Percentiles rank a stretch among this genome's conserved stretches.
Conservation (phyloP, 2,797 vertebrate species). For the Margarornis squamiger region DNA sequence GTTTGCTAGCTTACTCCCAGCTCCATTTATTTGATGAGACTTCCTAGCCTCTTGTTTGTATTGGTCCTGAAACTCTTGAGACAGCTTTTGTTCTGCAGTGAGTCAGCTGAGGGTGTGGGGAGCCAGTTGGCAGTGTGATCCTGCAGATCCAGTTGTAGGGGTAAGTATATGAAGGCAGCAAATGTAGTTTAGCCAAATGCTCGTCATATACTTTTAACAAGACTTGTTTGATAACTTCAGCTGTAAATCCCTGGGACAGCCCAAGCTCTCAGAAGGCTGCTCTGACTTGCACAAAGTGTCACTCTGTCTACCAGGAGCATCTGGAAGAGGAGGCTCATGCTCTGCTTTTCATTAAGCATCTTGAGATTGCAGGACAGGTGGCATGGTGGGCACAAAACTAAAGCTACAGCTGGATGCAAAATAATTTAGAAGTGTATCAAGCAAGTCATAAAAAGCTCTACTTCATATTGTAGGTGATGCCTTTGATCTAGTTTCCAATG, state of each 20-base stretch:
- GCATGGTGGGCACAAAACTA: not conserved
- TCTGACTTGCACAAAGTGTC: not conserved
- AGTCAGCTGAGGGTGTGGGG: fast-evolving
- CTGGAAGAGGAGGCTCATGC: not conserved
- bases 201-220: not conserved
- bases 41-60: not conserved
- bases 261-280: not conserved
- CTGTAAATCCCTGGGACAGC: not conserved
- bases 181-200: not conserved
- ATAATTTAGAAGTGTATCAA: not conserved
- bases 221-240: not conserved
- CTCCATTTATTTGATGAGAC: not conserved
- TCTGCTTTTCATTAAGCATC: not conserved
- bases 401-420: not conserved
- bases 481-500: not conserved
- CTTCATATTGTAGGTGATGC: not conserved
- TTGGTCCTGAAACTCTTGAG: not conserved
- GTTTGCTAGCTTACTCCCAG: not conserved
- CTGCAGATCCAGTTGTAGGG: not conserved
- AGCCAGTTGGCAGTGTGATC: not conserved
- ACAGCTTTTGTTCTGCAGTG: not conserved
- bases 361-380: not conserved
- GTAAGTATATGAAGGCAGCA: not conserved
- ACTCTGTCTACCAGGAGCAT: not conserved
- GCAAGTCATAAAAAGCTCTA: not conserved